Evolutionary conservation across 2,888 invertebrate species (phyloP).

Genomic region (Siphlonurus alternatus): DNA sequence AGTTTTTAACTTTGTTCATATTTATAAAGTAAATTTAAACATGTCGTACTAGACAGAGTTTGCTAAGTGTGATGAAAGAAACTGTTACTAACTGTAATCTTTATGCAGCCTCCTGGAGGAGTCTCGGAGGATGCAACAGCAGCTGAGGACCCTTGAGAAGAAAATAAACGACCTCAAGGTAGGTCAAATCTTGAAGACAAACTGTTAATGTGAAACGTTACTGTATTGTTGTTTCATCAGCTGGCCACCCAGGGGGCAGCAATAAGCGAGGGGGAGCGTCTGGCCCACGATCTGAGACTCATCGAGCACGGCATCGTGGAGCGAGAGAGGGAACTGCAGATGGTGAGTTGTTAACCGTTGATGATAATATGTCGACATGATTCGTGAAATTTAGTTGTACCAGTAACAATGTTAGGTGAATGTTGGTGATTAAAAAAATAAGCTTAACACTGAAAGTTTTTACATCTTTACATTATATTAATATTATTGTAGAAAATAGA

Average conservation of each 20-base stretch:
- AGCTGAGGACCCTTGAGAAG: slow-evolving; percentile 39
- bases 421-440: no score
- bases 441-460: no score
- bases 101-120: slow-evolving; percentile 31
- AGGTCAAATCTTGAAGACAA: slow-evolving; percentile 9
- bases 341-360: slow-evolving; percentile 15
- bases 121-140: slow-evolving; percentile 40
- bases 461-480: no score
- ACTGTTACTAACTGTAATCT: background rate
- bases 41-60: no score
- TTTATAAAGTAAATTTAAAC: no score
- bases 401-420: no score
- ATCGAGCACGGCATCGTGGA: slow-evolving; percentile 44
- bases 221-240: slow-evolving; percentile 16
- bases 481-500: no score
- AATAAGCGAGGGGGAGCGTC: slow-evolving; percentile 35
- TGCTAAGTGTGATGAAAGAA: no score
- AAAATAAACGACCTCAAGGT: slow-evolving; percentile 42
- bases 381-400: no score
- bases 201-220: slow-evolving; percentile 5
- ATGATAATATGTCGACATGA: background rate
- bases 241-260: slow-evolving; percentile 35
- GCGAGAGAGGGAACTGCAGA: slow-evolving; percentile 36
- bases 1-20: no score
- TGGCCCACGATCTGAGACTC: slow-evolving; percentile 39